A percentile compares a stretch with the other conserved stretches of the same genome.
phyloP scores from a whole-genome alignment of 2,888 invertebrate genomes.

The Hydriomena furcata region DNA sequence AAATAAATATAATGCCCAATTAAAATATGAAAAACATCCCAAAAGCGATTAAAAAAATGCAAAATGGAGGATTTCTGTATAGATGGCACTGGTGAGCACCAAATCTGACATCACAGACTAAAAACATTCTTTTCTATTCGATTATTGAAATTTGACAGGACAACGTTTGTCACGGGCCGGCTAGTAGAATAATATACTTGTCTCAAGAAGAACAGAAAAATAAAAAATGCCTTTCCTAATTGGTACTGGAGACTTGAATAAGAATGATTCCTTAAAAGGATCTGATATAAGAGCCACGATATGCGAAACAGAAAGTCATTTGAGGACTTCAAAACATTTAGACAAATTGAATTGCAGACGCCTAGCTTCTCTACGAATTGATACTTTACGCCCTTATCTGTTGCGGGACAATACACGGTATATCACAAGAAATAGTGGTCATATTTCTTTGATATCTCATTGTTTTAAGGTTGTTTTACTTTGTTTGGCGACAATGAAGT shows the following conservation, averaged over 20 bases:
- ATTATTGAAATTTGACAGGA: too few relatives aligned
- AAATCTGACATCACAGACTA: too few relatives aligned
- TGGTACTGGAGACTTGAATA: neutral
- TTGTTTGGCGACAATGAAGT: constrained; percentile 47
- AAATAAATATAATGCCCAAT: too few relatives aligned
- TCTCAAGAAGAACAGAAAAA: too few relatives aligned
- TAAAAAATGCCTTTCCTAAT: neutral
- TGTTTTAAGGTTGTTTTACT: constrained; percentile 17
- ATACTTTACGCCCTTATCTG: neutral
- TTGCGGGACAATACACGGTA: constrained; percentile 13
- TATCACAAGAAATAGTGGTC: constrained; percentile 3
- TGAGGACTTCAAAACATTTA: constrained; percentile 46
- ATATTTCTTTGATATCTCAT: constrained; percentile 10
- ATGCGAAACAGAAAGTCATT: constrained; percentile 44
- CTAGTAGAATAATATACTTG: too few relatives aligned
- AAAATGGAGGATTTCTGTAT: too few relatives aligned
- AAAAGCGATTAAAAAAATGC: too few relatives aligned
- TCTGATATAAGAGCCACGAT: constrained; percentile 31
- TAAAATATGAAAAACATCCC: too few relatives aligned
- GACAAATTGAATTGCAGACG: constrained; percentile 49
- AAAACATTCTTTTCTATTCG: too few relatives aligned
- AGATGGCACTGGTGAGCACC: too few relatives aligned
- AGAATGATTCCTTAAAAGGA: constrained; percentile 12
- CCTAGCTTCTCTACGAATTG: constrained; percentile 28
- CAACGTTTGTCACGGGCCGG: too few relatives aligned